phyloP scores from a whole-genome alignment of 2,113 vertebrate species.

The Enhydra lutris region DNA sequence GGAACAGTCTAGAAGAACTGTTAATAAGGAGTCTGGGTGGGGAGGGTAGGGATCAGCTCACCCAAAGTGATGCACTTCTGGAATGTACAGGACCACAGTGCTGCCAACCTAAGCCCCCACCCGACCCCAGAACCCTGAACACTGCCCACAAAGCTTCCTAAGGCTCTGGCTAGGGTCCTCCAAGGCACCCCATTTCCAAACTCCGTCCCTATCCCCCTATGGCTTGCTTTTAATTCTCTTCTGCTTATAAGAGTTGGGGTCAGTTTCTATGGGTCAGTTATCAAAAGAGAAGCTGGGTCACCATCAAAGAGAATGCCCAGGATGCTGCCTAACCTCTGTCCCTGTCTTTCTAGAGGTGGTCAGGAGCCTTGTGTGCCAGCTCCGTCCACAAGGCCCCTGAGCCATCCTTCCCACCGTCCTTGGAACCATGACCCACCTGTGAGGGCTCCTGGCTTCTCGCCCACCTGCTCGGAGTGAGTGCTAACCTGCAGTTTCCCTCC shows the following conservation, averaged over 20 bases:
- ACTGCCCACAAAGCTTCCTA: background rate
- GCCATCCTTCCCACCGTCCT: background rate
- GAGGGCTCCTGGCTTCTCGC: background rate
- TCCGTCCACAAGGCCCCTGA: accelerated
- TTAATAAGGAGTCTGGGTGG: background rate
- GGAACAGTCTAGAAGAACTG: background rate
- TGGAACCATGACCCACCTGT: accelerated
- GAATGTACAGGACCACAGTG: background rate
- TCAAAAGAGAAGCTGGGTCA: background rate
- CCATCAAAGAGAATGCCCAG: background rate
- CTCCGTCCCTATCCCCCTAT: background rate
- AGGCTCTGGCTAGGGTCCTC: background rate
- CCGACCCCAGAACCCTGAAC: background rate
- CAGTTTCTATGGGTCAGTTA: background rate
- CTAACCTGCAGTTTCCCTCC: background rate
- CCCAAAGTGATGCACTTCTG: background rate
- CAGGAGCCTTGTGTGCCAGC: background rate
- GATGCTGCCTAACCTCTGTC: background rate
- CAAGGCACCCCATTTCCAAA: background rate
- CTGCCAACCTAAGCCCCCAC: accelerated
- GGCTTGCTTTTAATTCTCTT: background rate
- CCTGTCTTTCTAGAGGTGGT: background rate
- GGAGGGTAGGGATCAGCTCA: background rate
- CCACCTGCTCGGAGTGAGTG: background rate
- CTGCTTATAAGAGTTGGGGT: background rate